Conservation (phyloP, 2,797 vertebrate species). For the Mus minutoides region DNA sequence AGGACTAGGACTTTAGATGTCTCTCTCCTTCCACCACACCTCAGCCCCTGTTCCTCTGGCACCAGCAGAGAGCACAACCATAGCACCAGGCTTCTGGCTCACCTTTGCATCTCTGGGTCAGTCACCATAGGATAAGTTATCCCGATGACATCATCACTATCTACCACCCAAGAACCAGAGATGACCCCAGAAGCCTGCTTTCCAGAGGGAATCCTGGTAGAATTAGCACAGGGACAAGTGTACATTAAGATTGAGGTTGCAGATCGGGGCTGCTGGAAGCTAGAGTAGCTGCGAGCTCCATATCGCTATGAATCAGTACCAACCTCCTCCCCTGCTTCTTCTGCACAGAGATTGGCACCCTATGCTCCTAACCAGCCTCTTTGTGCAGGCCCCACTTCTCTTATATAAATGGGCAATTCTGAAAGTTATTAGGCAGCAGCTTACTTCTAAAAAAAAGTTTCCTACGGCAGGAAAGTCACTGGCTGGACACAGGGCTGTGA, state of each 20-base stretch:
- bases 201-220: neutral
- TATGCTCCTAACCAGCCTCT: neutral
- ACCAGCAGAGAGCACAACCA: rapidly evolving
- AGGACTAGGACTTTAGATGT: rapidly evolving
- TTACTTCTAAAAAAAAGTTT: neutral
- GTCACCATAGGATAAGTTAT: neutral
- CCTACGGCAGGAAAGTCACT: neutral
- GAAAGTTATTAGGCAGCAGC: neutral
- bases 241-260: too few relatives aligned
- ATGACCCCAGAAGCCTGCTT: neutral
- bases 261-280: neutral
- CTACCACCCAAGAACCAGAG: neutral
- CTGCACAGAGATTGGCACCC: neutral
- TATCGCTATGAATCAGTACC: too few relatives aligned
- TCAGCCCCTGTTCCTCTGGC: rapidly evolving
- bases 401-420: neutral
- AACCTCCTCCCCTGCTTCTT: neutral
- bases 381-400: neutral
- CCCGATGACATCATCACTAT: neutral
- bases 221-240: rapidly evolving
- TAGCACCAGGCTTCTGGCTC: rapidly evolving
- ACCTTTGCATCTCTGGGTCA: too few relatives aligned
- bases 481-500: neutral
- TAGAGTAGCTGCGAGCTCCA: rapidly evolving
- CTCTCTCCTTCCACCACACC: rapidly evolving